Base-by-base conservation (phyloP, 1,140 invertebrate genomes). In the Bradynema listronoti region DNA sequence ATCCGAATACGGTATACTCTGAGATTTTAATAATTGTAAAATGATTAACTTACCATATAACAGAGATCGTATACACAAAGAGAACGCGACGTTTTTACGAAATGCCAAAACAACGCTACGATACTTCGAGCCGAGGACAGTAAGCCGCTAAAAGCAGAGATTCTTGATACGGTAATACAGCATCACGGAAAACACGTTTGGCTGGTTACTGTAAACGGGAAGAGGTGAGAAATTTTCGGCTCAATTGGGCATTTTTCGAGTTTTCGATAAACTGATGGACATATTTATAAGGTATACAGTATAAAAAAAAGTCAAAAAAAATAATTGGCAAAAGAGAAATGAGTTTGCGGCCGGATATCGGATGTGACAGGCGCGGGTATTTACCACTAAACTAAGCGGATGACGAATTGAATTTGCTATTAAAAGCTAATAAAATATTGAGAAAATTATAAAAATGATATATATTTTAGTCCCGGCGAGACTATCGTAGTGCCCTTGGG, bases 401-500 rank as follows among this genome's bases (percentile, higher is more conserved):
- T 11, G 36, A 11, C 36, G 11, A 11, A 39, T 11, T 19, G 19
- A 39, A 11, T 39, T 39, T 39, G 19, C 19, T 39, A 11, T 39
- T 39, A 39, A 58, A 63, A 27, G 6, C 16, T 42, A 14, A 43
- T 16, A 5, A 19, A 56, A 49, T 6, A 30, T 9, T 55, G 19
- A 11, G 22, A 56, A 27, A 19, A 55, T 33, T 27, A 14, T 22
- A 14, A n/a, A n/a, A 25, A 19, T 11, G n/a, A 30, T 2, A 9
- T 19, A 19, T 11, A 24, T 72, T 68, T 54, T 29, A 75, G 74
- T 32, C 73, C 61, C 36, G 75, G 67, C 0, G 34, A 41, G 1
- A 61, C 68, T 22, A 75, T 75, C 41, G 68, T 73, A 2, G 73
- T 75, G 0, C 73, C 73, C 0, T 47, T 64, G 11, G 70, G 70